Base-by-base conservation (phyloP, 1,140 invertebrate genomes). In the Mactra quadrangularis region DNA sequence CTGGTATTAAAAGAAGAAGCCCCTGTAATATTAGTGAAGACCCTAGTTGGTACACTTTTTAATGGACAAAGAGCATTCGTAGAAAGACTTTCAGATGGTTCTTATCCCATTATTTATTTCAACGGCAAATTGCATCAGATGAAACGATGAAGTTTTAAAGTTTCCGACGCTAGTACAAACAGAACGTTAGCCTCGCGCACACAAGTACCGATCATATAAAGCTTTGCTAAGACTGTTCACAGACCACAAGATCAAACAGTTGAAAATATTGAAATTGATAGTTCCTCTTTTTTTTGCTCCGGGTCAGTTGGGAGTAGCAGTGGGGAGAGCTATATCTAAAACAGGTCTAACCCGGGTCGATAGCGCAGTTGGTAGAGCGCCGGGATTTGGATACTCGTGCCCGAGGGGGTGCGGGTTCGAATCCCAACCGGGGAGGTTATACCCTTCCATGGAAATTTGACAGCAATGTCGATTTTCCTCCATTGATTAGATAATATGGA, bases 241-340 rank as follows among this genome's bases (percentile, higher is more conserved):
- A 22, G 74, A 22, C 64, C 82, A 45, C 82, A 84, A 35, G 82
- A 74, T 41, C 53, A 77, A 25, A 72, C 74, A 25, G n/a, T 84
- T 0, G 4, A 35, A 29, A 60, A 66, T 15, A 4, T 84, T 13
- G 75, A 84, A 59, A 57, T 84, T 52, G 82, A 84, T 25, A 72
- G 66, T 27, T 75, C 19, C 19, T 74, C 83, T 35, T 85, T 85
- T 62, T n/a, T 85, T 82, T 71, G 59, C 83, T 19, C 47, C 77
- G 22, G 83, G 76, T 15, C 83, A 85, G 13, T 66, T 85, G 31
- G 77, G 83, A 19, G 83, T 85, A 11, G 76, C 71, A 19, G 33
- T 85, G 1, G 83, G 83, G 4, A 27, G 83, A 22, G 75, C 55
- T 13, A 47, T 38, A 15, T 50, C 1, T 3, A 79, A 53, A 33